Conservation (phyloP, 2,888 invertebrate genomes). For the Luperina nickerlii region DNA sequence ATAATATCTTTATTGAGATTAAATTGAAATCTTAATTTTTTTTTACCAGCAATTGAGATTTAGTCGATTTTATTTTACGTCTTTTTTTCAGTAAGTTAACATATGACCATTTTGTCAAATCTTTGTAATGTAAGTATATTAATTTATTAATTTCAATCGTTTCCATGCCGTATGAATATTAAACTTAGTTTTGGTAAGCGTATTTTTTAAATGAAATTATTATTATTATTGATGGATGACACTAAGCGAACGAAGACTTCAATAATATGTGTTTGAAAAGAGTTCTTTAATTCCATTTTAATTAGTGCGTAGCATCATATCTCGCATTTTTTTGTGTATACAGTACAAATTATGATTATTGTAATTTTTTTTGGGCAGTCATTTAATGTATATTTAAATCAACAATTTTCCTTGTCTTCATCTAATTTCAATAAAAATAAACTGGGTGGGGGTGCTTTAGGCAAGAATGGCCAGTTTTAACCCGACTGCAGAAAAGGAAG, state of each 20-base stretch:
- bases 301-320: neutral
- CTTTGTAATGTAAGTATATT: conserved; percentile 2
- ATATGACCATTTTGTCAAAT: neutral
- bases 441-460: conserved; percentile 46
- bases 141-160: conserved; percentile 5
- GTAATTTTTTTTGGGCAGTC: conserved; percentile 13
- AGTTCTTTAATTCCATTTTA: conserved; percentile 20
- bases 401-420: neutral
- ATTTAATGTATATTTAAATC: conserved; percentile 25
- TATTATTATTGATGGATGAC: conserved; percentile 19
- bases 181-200: conserved; percentile 6
- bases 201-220: conserved; percentile 28
- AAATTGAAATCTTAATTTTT: neutral
- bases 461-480: conserved; percentile 18
- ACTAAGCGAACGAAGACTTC: conserved; percentile 5
- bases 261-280: conserved; percentile 2
- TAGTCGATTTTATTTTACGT: conserved; percentile 2
- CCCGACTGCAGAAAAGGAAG: conserved; percentile 14
- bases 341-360: conserved; percentile 63
- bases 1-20: conserved; percentile 17
- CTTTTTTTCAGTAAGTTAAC: conserved; percentile 6
- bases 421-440: conserved; percentile 30
- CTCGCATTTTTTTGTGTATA: conserved; percentile 31
- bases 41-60: conserved; percentile 6
- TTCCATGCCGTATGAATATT: conserved; percentile 33